Conservation (phyloP, 2,888 invertebrate genomes). For the Trissoscelio sp. region DNA sequence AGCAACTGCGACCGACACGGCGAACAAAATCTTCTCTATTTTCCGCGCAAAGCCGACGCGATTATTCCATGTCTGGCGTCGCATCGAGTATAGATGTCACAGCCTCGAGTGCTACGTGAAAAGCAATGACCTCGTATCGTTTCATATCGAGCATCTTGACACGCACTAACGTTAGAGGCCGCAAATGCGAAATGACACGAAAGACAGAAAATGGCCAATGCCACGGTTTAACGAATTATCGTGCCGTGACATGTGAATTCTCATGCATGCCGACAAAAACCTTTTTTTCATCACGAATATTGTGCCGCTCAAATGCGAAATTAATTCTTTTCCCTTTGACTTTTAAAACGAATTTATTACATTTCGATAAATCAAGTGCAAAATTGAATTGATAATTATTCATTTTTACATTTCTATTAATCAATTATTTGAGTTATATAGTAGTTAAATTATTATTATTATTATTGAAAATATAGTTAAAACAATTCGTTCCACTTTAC, state of each 20-base stretch:
- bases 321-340: background rate
- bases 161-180: constrained; percentile 36
- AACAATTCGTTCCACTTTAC: too few relatives aligned
- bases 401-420: too few relatives aligned
- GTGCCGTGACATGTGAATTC: constrained; percentile 9
- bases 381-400: too few relatives aligned
- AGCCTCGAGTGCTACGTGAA: constrained; percentile 48
- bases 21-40: constrained; percentile 61
- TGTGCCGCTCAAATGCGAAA: background rate
- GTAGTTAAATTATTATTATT: too few relatives aligned
- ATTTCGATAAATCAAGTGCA: background rate
- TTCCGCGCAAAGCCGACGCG: constrained; percentile 57
- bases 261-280: background rate
- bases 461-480: too few relatives aligned
- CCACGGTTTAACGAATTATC: constrained; percentile 28
- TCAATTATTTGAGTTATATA: too few relatives aligned
- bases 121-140: constrained; percentile 62
- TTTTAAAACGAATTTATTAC: background rate
- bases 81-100: constrained; percentile 56
- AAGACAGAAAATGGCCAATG: constrained; percentile 39
- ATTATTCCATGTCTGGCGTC: constrained; percentile 62
- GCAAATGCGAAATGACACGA: constrained; percentile 51
- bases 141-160: constrained; percentile 57
- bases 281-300: background rate
- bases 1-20: constrained; percentile 50